Conservation (phyloP, 2,797 vertebrate species). For the Hybognathus amarus region DNA sequence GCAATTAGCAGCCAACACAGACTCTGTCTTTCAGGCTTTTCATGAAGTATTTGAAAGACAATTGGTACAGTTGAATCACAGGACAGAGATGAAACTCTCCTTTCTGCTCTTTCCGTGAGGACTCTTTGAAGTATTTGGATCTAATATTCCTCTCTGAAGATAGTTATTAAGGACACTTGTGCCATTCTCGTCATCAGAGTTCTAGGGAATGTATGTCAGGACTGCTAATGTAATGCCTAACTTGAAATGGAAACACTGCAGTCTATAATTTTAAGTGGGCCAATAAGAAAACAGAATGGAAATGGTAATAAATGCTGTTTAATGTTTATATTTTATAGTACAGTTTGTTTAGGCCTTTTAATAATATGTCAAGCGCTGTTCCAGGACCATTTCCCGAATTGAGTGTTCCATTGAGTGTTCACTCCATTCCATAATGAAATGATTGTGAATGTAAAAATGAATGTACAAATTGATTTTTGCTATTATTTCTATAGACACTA, state of each 20-base stretch:
- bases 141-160: constrained; percentile 41
- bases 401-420: background rate
- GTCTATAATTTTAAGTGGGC: constrained; percentile 14
- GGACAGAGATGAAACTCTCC: constrained; percentile 24
- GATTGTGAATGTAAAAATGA: background rate
- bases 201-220: constrained; percentile 5
- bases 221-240: background rate
- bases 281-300: background rate
- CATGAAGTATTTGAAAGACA: constrained; percentile 47
- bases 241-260: constrained; percentile 11
- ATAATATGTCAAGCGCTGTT: background rate
- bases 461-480: background rate
- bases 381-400: background rate
- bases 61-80: constrained; percentile 33
- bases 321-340: background rate
- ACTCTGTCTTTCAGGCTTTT: constrained; percentile 51
- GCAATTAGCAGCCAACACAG: constrained; percentile 53
- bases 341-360: background rate
- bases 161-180: constrained; percentile 37
- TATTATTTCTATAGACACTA: background rate
- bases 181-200: constrained; percentile 1
- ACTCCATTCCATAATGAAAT: background rate
- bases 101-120: constrained; percentile 5
- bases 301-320: background rate
- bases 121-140: constrained; percentile 35